Evolutionary conservation across 37 sponge, comb jelly and placozoan species (phyloP).

Genomic region (Aplysina aerophoba): DNA sequence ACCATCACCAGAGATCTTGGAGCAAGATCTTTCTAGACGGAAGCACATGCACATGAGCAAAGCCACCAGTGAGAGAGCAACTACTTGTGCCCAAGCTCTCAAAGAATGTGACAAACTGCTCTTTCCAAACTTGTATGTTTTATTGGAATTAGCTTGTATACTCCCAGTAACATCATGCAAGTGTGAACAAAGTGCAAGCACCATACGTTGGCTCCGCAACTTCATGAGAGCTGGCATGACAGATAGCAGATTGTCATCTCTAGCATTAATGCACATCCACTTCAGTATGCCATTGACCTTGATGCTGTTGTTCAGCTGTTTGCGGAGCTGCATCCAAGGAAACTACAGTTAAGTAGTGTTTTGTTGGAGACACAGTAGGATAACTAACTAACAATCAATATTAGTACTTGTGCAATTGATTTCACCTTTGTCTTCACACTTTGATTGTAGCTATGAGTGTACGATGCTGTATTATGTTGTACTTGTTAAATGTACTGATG

Average conservation of each 20-base stretch:
- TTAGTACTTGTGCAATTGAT: conserved; percentile 6
- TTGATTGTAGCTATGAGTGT: conserved; percentile 6
- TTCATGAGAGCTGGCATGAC: conserved; percentile 48
- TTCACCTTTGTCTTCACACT: not conserved
- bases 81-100: conserved; percentile 36
- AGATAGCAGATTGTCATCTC: conserved; percentile 40
- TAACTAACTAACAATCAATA: conserved; percentile 2
- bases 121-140: conserved; percentile 40
- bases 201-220: conserved; percentile 20
- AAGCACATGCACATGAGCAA: conserved; percentile 10
- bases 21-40: conserved; percentile 32
- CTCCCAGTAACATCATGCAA: conserved; percentile 46
- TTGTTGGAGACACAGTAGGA: conserved; percentile 11
- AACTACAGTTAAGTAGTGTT: conserved; percentile 26
- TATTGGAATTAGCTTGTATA: conserved; percentile 50
- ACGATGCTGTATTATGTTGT: not conserved
- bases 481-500: not conserved
- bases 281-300: conserved; percentile 20
- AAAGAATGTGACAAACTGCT: conserved; percentile 35
- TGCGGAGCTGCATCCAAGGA: conserved; percentile 45
- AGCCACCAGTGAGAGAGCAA: conserved; percentile 16
- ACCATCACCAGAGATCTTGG: too few species aligned
- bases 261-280: conserved; percentile 54
- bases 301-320: conserved; percentile 37
- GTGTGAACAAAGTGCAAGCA: conserved; percentile 34